Conservation (phyloP, 2,888 invertebrate species). For the Diloba caeruleocephala region DNA sequence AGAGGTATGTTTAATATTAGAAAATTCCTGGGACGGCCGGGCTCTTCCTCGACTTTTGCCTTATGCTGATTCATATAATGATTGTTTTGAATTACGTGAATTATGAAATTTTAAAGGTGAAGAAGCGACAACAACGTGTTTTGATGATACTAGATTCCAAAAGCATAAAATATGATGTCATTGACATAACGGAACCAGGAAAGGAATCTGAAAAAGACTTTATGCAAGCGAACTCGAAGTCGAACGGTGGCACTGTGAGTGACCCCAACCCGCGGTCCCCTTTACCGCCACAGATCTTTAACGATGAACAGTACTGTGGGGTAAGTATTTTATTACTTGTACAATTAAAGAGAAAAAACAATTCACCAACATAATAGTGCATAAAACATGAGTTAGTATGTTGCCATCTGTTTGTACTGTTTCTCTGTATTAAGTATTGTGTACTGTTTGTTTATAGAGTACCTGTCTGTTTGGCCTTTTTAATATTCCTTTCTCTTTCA, state of each 20-base stretch:
- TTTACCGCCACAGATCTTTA: slow-evolving; percentile 98
- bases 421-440: slow-evolving; percentile 38
- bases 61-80: slow-evolving; percentile 77
- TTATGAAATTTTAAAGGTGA: slow-evolving; percentile 91
- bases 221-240: slow-evolving; percentile 96
- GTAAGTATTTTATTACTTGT: slow-evolving; percentile 86
- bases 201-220: slow-evolving; percentile 96
- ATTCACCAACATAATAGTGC: slow-evolving; percentile 12
- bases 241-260: slow-evolving; percentile 92
- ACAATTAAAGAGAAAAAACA: slow-evolving; percentile 10
- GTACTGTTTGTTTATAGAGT: slow-evolving; percentile 27
- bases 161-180: slow-evolving; percentile 95
- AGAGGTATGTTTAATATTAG: slow-evolving; percentile 92
- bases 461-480: slow-evolving; percentile 14
- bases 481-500: not conserved
- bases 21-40: slow-evolving; percentile 79
- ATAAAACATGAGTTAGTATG: slow-evolving; percentile 49
- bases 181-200: slow-evolving; percentile 98
- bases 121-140: slow-evolving; percentile 98
- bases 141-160: slow-evolving; percentile 98
- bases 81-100: slow-evolving; percentile 81
- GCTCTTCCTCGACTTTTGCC: slow-evolving; percentile 72
- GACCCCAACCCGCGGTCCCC: slow-evolving; percentile 93
- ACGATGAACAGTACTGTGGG: slow-evolving; percentile 97
- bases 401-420: slow-evolving; percentile 52